Evolutionary conservation across 2,888 invertebrate species (phyloP).

Genomic region (Margaritifera margaritifera): DNA sequence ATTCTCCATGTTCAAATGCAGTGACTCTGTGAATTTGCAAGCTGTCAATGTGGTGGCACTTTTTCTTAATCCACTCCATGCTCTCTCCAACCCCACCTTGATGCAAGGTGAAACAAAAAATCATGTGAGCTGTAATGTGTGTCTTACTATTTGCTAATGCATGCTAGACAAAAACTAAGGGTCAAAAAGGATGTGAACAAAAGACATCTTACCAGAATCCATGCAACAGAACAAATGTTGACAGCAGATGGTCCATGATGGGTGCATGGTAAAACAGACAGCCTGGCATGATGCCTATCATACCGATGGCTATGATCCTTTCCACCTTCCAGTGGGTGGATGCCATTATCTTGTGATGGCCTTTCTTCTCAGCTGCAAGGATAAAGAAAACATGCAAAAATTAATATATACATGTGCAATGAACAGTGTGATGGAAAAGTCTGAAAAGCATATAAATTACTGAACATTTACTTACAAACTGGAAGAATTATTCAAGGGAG

Average conservation of each 20-base stretch:
- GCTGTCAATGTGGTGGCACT: too few relatives aligned
- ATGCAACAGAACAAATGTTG: conserved; percentile 72
- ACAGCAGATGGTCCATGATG: conserved; percentile 71
- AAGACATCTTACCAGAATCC: conserved; percentile 71
- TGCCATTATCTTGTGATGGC: conserved; percentile 60
- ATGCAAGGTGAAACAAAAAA: background rate
- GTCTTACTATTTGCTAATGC: background rate
- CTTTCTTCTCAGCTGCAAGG: conserved; percentile 59
- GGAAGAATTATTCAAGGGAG: too few relatives aligned
- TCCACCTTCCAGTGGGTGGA: conserved; percentile 71
- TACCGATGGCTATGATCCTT: conserved; percentile 69
- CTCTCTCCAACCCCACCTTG: background rate
- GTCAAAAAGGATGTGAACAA: background rate
- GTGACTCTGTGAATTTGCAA: too few relatives aligned
- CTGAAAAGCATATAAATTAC: too few relatives aligned
- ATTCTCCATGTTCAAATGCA: too few relatives aligned
- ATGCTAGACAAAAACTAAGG: background rate
- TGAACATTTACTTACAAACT: too few relatives aligned
- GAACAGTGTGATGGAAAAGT: too few relatives aligned
- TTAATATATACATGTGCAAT: background rate
- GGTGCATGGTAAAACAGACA: conserved; percentile 72
- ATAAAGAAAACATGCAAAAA: background rate
- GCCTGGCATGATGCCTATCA: conserved; percentile 73
- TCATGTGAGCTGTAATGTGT: too few relatives aligned
- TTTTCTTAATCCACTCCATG: too few relatives aligned